phyloP scores from a whole-genome alignment of 92 coral and sea anemone genomes.

The Palythoa heliodiscus region DNA sequence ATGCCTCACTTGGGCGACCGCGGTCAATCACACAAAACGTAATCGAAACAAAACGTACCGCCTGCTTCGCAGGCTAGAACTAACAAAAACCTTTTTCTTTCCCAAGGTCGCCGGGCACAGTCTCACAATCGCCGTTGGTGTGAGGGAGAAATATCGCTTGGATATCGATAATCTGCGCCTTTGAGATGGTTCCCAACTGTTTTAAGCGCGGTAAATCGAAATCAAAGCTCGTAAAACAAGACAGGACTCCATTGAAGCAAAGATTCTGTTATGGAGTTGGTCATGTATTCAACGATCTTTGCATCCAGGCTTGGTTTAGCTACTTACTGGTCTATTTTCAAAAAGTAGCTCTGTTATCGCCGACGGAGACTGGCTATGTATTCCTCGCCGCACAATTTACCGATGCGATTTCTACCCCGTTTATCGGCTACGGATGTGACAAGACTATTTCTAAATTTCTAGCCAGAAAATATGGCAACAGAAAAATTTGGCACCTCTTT shows the following conservation, averaged over 20 bases:
- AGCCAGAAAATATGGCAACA: conserved; percentile 73
- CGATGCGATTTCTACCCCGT: conserved; percentile 83
- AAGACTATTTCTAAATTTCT: conserved; percentile 66
- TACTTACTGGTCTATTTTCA: conserved; percentile 80
- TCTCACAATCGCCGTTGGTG: neutral
- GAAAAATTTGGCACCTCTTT: conserved; percentile 83
- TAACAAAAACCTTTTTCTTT: neutral
- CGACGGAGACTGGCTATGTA: conserved; percentile 73
- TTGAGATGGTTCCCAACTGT: neutral
- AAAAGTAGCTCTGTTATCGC: conserved; percentile 71
- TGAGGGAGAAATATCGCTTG: neutral
- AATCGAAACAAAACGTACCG: no score
- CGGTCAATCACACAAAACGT: no score
- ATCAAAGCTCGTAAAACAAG: conserved; percentile 51
- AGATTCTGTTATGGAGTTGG: conserved; percentile 84
- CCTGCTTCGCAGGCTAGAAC: no score
- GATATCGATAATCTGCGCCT: neutral
- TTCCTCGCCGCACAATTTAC: conserved; percentile 81
- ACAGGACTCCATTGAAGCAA: conserved; percentile 79
- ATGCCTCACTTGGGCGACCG: no score
- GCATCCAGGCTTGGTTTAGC: conserved; percentile 93
- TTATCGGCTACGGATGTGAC: conserved; percentile 87
- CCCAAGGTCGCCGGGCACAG: neutral
- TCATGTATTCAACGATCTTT: conserved; percentile 88
- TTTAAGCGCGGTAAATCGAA: conserved; percentile 30